These are phyloP conservation scores for Pinctada fucata DNA, from an alignment of 2,888 invertebrate genomes.

Conservation along the genomic window DNA sequence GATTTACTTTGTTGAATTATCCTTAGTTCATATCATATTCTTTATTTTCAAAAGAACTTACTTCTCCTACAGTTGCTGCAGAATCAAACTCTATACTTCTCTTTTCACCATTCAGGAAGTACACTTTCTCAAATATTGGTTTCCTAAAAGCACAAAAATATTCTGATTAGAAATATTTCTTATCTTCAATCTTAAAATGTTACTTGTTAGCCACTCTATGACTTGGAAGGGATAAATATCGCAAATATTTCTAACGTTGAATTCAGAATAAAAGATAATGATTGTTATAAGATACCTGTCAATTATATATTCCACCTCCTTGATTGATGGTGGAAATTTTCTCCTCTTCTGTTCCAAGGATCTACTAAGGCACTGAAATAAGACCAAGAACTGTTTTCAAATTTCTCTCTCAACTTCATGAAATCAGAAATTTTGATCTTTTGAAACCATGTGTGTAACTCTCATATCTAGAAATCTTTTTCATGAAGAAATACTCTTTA, in stretches of 20 bases:
- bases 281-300: slow-evolving; percentile 79
- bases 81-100: slow-evolving; percentile 97
- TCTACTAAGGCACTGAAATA: slow-evolving; percentile 82
- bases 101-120: slow-evolving; percentile 95
- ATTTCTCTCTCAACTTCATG: no score
- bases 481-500: no score
- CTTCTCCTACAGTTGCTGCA: slow-evolving; percentile 91
- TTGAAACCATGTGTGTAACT: background rate
- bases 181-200: no score
- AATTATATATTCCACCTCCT: slow-evolving; percentile 94
- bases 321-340: slow-evolving; percentile 92
- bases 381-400: background rate
- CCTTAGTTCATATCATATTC: no score
- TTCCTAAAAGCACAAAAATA: slow-evolving; percentile 79
- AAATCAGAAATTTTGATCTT: no score
- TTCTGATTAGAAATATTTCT: no score
- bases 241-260: background rate
- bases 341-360: slow-evolving; percentile 84
- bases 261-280: background rate
- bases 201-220: no score
- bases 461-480: no score
- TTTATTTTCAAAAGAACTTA: slow-evolving; percentile 35
- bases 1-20: no score
- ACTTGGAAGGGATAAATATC: no score
- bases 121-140: slow-evolving; percentile 92